phyloP scores from a whole-genome alignment of 2,797 vertebrate species.

The Toxotes lorentzi region DNA sequence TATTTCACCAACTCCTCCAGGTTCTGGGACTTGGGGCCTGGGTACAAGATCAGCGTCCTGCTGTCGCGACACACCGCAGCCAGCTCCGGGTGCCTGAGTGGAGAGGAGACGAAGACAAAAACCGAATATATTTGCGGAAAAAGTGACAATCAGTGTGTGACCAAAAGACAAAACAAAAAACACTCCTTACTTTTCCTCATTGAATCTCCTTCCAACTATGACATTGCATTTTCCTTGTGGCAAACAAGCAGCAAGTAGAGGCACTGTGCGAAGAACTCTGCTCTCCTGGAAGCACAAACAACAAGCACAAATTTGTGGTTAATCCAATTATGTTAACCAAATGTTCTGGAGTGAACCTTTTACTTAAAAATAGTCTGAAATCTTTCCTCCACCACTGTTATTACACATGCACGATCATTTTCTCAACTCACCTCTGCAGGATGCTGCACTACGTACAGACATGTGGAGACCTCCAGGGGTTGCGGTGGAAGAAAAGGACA shows the following conservation, averaged over 20 bases:
- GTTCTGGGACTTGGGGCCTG: conserved; percentile 91
- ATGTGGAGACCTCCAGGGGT: conserved; percentile 92
- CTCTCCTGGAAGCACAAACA: conserved; percentile 86
- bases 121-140: neutral
- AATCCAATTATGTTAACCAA: neutral
- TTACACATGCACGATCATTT: neutral
- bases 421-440: conserved; percentile 92
- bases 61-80: conserved; percentile 90
- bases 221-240: conserved; percentile 93
- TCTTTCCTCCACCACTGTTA: neutral
- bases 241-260: conserved; percentile 94
- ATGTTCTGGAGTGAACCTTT: no score
- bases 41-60: conserved; percentile 93
- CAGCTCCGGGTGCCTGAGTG: conserved; percentile 91
- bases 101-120: neutral
- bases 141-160: neutral
- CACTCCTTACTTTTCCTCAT: conserved; percentile 90
- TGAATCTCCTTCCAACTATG: conserved; percentile 93
- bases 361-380: neutral
- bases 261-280: conserved; percentile 94
- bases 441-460: conserved; percentile 96
- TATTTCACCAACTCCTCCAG: conserved; percentile 89
- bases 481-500: conserved; percentile 94
- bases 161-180: neutral
- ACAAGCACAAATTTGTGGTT: neutral